Conservation (phyloP, 2,113 vertebrate species). For the Spermophilus dauricus region DNA sequence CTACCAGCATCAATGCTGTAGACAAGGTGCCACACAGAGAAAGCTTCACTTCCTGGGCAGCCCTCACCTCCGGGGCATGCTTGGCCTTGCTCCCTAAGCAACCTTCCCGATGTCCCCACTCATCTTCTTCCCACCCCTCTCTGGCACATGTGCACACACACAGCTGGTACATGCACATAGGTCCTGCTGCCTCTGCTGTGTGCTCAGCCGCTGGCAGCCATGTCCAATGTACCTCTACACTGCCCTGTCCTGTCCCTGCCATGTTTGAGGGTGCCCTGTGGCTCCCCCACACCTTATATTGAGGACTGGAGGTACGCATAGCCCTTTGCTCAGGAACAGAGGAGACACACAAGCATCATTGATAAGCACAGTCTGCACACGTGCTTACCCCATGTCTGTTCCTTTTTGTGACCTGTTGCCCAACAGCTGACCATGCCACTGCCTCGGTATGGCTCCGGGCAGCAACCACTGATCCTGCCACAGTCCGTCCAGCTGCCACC, state of each 20-base stretch:
- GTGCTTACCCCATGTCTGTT: neutral
- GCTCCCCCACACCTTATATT: neutral
- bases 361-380: neutral
- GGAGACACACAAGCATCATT: neutral
- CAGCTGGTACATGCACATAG: rapidly evolving
- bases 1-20: too few relatives aligned
- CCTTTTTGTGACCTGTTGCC: constrained; percentile 78
- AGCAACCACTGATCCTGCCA: constrained; percentile 97
- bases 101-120: neutral
- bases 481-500: constrained; percentile 99
- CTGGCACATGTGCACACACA: neutral
- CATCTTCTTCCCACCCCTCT: rapidly evolving
- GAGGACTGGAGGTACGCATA: too few relatives aligned
- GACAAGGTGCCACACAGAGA: neutral
- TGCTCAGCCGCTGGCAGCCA: too few relatives aligned
- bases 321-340: too few relatives aligned
- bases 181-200: neutral
- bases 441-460: constrained; percentile 96
- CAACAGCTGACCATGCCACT: constrained; percentile 97
- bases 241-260: neutral
- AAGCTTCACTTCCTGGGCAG: neutral
- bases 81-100: neutral
- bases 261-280: neutral
- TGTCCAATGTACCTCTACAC: too few relatives aligned
- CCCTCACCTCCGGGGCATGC: neutral